Conservation (phyloP, 2,113 vertebrate genomes). For the Nansenia antarctica region DNA sequence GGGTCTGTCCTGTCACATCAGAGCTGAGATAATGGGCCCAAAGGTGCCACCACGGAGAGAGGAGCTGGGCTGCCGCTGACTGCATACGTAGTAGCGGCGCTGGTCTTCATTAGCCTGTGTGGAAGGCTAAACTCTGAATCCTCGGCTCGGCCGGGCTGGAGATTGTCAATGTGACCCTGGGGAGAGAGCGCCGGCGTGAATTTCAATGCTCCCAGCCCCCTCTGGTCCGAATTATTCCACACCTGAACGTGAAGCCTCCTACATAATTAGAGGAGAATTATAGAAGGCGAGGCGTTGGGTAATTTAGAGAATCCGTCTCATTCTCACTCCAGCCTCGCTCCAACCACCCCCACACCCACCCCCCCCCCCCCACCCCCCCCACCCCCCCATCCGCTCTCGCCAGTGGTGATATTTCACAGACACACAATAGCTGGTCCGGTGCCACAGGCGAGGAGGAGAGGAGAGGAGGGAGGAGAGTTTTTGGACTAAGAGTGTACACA, state of each 20-base stretch:
- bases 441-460: neutral
- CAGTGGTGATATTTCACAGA: conserved; percentile 22
- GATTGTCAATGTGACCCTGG: neutral
- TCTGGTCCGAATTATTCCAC: conserved; percentile 4
- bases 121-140: conserved; percentile 57
- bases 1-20: conserved; percentile 59
- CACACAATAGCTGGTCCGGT: conserved; percentile 17
- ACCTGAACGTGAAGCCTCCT: conserved; percentile 24
- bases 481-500: too few relatives aligned
- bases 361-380: accelerated
- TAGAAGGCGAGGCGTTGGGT: neutral
- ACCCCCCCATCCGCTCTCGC: accelerated
- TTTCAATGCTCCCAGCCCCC: conserved; percentile 54
- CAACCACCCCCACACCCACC: neutral
- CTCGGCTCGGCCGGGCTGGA: conserved; percentile 44
- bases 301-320: conserved; percentile 17
- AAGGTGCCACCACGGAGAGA: conserved; percentile 57
- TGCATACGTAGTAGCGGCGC: neutral
- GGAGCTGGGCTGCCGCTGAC: conserved; percentile 40
- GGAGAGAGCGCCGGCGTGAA: conserved; percentile 56
- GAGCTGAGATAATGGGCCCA: conserved; percentile 61
- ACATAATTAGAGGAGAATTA: conserved; percentile 28
- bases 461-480: too few relatives aligned
- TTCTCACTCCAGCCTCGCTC: neutral
- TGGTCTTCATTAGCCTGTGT: conserved; percentile 67